These are phyloP conservation scores for Clepsis dumicolana DNA, from an alignment of 2,888 invertebrate genomes.

Conservation along the genomic window DNA sequence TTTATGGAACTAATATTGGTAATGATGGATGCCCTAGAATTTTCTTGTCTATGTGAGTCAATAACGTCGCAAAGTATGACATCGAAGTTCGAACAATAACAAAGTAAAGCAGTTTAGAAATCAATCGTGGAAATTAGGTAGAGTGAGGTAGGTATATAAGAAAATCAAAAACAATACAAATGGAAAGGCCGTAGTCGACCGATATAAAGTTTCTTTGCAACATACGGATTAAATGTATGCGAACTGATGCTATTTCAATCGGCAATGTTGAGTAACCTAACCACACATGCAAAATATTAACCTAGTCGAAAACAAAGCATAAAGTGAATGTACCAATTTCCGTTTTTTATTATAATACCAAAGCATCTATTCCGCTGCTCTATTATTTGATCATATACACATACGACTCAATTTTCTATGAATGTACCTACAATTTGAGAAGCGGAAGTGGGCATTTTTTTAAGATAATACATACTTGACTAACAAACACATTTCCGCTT, in stretches of 20 bases:
- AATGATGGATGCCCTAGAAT: slow-evolving; percentile 4
- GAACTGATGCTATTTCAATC: slow-evolving; percentile 10
- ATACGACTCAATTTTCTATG: slow-evolving; percentile 18
- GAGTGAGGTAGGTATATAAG: slow-evolving; percentile 20
- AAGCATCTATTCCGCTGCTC: slow-evolving; percentile 24
- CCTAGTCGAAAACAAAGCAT: slow-evolving; percentile 32
- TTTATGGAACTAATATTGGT: slow-evolving; percentile 29
- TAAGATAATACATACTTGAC: too few relatives aligned
- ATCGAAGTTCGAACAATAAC: not conserved
- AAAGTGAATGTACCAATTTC: slow-evolving; percentile 55
- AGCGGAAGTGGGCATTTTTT: slow-evolving; percentile 7
- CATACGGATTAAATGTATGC: not conserved
- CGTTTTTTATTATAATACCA: slow-evolving; percentile 53
- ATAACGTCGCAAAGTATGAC: not conserved
- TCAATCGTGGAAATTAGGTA: slow-evolving; percentile 38
- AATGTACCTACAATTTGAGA: slow-evolving; percentile 1
- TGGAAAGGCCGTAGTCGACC: slow-evolving; percentile 1
- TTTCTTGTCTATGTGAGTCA: slow-evolving; percentile 7
- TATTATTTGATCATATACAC: slow-evolving; percentile 17
- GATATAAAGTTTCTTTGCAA: not conserved
- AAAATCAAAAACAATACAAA: slow-evolving; percentile 34
- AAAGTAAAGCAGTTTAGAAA: slow-evolving; percentile 26
- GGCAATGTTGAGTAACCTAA: slow-evolving; percentile 3
- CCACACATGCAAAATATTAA: slow-evolving; percentile 12
- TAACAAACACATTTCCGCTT: too few relatives aligned